phyloP scores from a whole-genome alignment of 1,140 invertebrate species.

The Littorina saxatilis region DNA sequence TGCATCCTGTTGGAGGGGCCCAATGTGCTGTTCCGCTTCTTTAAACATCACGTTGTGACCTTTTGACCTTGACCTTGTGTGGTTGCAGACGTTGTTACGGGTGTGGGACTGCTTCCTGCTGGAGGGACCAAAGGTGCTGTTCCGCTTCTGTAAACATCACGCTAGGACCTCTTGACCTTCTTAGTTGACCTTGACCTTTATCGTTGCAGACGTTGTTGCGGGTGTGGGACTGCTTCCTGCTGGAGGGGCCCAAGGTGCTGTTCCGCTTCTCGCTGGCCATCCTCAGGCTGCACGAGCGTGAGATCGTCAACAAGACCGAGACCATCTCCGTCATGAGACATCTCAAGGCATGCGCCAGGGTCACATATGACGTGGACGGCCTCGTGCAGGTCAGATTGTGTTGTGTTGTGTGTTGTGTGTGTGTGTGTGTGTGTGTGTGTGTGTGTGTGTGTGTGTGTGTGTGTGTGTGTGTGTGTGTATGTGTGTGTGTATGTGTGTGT shows the following conservation, averaged over 20 bases:
- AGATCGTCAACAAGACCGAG: slow-evolving; percentile 75
- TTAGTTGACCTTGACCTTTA: not conserved
- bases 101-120: slow-evolving; percentile 77
- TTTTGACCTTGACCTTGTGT: not conserved
- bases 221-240: slow-evolving; percentile 76
- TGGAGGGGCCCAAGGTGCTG: slow-evolving; percentile 75
- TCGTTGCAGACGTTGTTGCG: slow-evolving; percentile 76
- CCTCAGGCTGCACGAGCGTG: slow-evolving; percentile 74
- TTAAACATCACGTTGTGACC: too few relatives aligned
- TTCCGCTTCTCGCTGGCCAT: slow-evolving; percentile 75
- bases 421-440: slow-evolving; percentile 2
- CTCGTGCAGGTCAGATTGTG: slow-evolving; percentile 75
- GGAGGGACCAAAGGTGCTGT: slow-evolving; percentile 75
- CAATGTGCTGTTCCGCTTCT: slow-evolving; percentile 75
- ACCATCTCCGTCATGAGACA: slow-evolving; percentile 78
- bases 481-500: too few relatives aligned
- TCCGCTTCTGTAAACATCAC: too few relatives aligned
- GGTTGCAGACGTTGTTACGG: slow-evolving; percentile 76
- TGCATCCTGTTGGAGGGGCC: slow-evolving; percentile 75
- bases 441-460: slow-evolving; percentile 2
- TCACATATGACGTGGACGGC: slow-evolving; percentile 78
- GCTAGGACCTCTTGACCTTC: too few relatives aligned
- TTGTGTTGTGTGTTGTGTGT: too few relatives aligned
- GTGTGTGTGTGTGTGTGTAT: not conserved
- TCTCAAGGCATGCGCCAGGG: slow-evolving; percentile 77